These are phyloP conservation scores for Rallus crepitans DNA, from an alignment of 2,797 vertebrate genomes.

Conservation along the genomic window DNA sequence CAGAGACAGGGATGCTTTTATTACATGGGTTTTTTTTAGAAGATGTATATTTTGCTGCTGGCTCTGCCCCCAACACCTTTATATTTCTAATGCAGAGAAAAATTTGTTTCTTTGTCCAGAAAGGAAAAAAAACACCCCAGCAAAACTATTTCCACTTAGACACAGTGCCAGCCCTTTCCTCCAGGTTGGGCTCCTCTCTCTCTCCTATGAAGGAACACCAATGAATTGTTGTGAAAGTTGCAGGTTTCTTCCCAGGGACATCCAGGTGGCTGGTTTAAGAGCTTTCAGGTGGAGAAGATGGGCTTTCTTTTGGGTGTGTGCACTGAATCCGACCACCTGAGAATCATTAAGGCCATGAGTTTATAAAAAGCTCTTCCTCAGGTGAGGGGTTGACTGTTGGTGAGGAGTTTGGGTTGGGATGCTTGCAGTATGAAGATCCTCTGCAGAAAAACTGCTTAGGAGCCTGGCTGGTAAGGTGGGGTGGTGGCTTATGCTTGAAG, in stretches of 20 bases:
- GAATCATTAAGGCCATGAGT: not conserved
- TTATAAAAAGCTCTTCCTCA: not conserved
- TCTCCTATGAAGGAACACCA: not conserved
- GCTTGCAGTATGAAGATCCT: fast-evolving
- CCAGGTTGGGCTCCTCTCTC: not conserved
- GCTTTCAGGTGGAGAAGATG: not conserved
- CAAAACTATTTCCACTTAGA: not conserved
- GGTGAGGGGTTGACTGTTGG: fast-evolving
- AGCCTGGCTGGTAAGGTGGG: not conserved
- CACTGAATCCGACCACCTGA: not conserved
- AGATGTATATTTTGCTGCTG: not conserved
- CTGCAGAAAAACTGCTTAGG: not conserved
- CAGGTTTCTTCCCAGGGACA: not conserved
- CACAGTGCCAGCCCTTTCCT: not conserved
- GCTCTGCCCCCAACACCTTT: not conserved
- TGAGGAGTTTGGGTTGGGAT: fast-evolving
- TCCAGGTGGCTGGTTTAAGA: not conserved
- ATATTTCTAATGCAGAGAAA: not conserved
- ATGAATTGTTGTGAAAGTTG: not conserved
- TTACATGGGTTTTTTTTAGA: not conserved
- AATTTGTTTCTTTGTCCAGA: not conserved
- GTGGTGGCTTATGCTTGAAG: not conserved
- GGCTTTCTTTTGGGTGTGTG: not conserved
- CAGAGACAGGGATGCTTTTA: not conserved
- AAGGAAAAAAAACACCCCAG: not conserved